Evolutionary conservation across 2,888 invertebrate species (phyloP).

Genomic region (Ormyrus thymus): DNA sequence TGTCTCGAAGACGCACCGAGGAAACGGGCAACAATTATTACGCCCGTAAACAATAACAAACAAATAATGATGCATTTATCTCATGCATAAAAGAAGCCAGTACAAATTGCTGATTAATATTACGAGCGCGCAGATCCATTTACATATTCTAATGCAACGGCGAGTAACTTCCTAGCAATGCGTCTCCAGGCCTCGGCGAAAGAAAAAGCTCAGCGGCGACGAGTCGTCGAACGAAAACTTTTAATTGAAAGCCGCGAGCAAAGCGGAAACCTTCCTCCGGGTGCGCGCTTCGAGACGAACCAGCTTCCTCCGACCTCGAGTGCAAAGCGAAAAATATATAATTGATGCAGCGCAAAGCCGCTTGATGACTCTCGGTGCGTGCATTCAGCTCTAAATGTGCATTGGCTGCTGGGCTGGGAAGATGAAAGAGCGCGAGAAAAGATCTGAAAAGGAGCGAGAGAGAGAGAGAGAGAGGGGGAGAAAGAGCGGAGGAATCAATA

Average conservation of each 20-base stretch:
- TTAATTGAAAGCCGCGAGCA: slow-evolving; percentile 1
- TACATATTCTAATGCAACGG: too few relatives aligned
- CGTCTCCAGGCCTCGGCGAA: too few relatives aligned
- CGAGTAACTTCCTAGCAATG: too few relatives aligned
- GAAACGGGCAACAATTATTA: too few relatives aligned
- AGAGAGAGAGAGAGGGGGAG: slow-evolving; percentile 14
- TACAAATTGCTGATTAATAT: not conserved
- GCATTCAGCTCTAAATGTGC: not conserved
- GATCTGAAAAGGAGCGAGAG: slow-evolving; percentile 4
- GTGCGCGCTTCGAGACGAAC: not conserved
- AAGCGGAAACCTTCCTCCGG: not conserved
- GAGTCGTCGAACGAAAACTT: not conserved
- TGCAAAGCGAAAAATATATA: not conserved
- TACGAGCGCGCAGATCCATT: too few relatives aligned
- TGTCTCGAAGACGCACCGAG: too few relatives aligned
- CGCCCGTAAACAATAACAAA: too few relatives aligned
- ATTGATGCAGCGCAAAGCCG: not conserved
- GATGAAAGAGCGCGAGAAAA: not conserved
- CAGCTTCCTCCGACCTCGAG: not conserved
- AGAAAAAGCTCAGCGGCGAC: too few relatives aligned
- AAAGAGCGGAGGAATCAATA: slow-evolving; percentile 38
- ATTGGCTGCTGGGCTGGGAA: not conserved
- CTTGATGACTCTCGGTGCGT: not conserved
- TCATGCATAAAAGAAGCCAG: not conserved
- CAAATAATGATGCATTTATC: too few relatives aligned